Evolutionary conservation across 2,888 invertebrate species (phyloP).

Genomic region (Blera fallax): DNA sequence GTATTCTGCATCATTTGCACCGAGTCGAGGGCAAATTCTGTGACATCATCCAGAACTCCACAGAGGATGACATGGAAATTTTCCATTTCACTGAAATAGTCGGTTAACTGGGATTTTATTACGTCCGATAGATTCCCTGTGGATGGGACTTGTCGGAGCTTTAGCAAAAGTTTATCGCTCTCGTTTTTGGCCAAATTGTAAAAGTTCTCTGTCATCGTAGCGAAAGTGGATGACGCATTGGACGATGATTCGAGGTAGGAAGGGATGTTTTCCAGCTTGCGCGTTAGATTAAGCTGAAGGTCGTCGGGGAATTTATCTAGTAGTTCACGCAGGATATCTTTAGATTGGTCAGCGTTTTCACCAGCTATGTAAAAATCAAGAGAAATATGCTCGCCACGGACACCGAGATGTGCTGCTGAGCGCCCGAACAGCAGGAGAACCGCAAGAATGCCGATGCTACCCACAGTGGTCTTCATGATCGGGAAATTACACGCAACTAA

Average conservation of each 20-base stretch:
- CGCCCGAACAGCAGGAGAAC: not conserved
- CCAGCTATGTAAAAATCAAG: constrained; percentile 75
- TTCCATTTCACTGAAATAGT: constrained; percentile 80
- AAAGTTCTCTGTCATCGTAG: constrained; percentile 73
- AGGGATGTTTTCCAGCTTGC: constrained; percentile 74
- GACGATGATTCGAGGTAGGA: constrained; percentile 75
- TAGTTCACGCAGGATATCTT: constrained; percentile 75
- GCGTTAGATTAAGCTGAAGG: constrained; percentile 76
- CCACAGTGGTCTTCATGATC: constrained; percentile 32
- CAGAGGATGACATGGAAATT: constrained; percentile 77
- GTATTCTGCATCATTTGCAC: constrained; percentile 74
- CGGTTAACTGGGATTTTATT: constrained; percentile 76
- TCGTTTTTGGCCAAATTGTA: constrained; percentile 77
- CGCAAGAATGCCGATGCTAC: not conserved
- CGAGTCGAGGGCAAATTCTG: constrained; percentile 76
- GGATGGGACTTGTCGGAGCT: constrained; percentile 77
- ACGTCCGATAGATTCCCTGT: constrained; percentile 73
- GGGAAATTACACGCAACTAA: constrained; percentile 51
- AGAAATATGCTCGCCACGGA: constrained; percentile 75
- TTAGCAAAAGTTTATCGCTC: constrained; percentile 75
- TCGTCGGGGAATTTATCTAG: constrained; percentile 76
- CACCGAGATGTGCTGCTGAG: constrained; percentile 32
- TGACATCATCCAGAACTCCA: constrained; percentile 77
- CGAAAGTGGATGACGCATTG: constrained; percentile 74
- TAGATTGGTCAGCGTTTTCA: constrained; percentile 74